Evolutionary conservation across 2,888 invertebrate species (phyloP), one percentile per base, ranked within the genome.

Genomic region (Euplagia quadripunctaria): DNA sequence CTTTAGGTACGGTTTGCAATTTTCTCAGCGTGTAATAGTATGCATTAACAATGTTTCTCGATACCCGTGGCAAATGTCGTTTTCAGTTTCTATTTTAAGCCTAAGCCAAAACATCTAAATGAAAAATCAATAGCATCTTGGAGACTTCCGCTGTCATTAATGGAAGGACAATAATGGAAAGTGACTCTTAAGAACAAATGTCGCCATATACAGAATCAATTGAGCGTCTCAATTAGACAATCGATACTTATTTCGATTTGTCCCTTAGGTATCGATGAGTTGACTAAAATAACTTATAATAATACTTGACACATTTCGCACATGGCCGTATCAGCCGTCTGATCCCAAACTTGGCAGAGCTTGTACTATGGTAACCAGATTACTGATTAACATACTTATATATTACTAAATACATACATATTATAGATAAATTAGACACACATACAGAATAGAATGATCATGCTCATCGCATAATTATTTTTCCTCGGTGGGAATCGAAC

Each of bases 101-200:
- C 20, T 11, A 52, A 49, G 52, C 42, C 16, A 31, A 31, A 7
- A n/a, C 17, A 55, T 58, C 46, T 65, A 41, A 65, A 64, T 69
- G 46, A 65, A 61, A 68, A 69, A 72, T 72, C 55, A 46, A 64
- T 41, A 46, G 49, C n/a, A 68, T 41, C 31, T 72, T 52, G 17
- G 17, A 55, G 14, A 68, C n/a, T 68, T 17, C 68, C 42, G 11
- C 66, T 51, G 41, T 55, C 52, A 68, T 55, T 68, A 41, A 68
- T n/a, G 7, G 11, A 55, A n/a, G 42, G 58, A 61, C 31, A 69
- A 61, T 31, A 61, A 31, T 46, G 58, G 58, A 46, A n/a, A 72
- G 61, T 81, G 65, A 71, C 63, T 42, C 70, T 76, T 64, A 73
- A n/a, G n/a, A 42, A 42, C 43, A 42, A 42, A 42, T 64, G 64